Evolutionary conservation across 2,797 vertebrate genomes (phyloP).

Genomic region (Natrix natrix): DNA sequence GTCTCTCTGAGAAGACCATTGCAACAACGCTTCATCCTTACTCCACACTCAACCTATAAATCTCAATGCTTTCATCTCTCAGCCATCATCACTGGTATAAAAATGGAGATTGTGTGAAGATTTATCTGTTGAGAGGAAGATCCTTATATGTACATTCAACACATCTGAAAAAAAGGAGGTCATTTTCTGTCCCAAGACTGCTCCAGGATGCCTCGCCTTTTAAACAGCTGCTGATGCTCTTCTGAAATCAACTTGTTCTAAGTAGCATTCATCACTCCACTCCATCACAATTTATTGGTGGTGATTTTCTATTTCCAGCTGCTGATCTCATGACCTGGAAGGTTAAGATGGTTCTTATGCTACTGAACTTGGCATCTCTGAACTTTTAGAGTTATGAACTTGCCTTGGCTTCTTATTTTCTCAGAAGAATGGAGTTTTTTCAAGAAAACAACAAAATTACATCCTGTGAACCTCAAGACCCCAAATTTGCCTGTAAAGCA

Average conservation of each 20-base stretch:
- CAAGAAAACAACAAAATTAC: constrained; percentile 34
- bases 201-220: constrained; percentile 52
- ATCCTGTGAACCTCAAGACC: background rate
- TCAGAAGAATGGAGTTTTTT: constrained; percentile 34
- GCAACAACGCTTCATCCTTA: background rate
- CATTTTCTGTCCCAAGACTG: constrained; percentile 32
- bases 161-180: constrained; percentile 10
- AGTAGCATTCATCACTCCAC: constrained; percentile 67
- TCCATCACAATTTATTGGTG: constrained; percentile 65
- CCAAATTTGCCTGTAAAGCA: constrained; percentile 16
- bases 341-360: constrained; percentile 67
- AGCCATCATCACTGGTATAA: constrained; percentile 38
- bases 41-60: constrained; percentile 23
- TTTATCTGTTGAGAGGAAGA: constrained; percentile 16
- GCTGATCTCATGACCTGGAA: constrained; percentile 63
- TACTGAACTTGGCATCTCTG: constrained; percentile 69
- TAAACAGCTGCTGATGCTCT: constrained; percentile 54
- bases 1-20: background rate
- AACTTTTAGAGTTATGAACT: constrained; percentile 56
- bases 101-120: constrained; percentile 44
- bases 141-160: constrained; percentile 37
- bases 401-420: constrained; percentile 7
- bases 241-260: constrained; percentile 66
- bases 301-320: constrained; percentile 70
- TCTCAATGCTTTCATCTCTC: constrained; percentile 37